Conservation (phyloP, 2,113 vertebrate species). For the Brachypteracias leptosomus region DNA sequence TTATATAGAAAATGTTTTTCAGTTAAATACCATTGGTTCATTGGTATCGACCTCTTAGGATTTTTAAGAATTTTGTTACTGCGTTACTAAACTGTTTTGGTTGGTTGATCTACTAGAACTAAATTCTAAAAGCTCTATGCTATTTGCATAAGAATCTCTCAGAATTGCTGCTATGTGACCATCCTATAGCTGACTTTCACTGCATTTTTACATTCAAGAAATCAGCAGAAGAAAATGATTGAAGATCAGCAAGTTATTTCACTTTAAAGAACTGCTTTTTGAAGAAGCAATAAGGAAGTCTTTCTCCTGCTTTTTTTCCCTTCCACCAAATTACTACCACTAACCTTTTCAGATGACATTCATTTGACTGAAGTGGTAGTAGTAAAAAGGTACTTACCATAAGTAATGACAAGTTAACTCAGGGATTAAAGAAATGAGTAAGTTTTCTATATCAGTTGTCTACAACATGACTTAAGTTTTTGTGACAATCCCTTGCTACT, state of each 20-base stretch:
- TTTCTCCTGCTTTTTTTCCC: constrained; percentile 62
- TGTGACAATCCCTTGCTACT: constrained; percentile 23
- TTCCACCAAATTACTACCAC: constrained; percentile 32
- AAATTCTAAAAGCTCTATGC: background rate
- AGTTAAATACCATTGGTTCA: constrained; percentile 7
- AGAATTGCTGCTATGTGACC: constrained; percentile 20
- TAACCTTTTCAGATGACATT: constrained; percentile 71
- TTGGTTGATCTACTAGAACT: constrained; percentile 30
- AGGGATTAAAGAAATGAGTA: constrained; percentile 72
- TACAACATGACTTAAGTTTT: constrained; percentile 12
- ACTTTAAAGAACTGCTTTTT: constrained; percentile 15
- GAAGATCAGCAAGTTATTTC: constrained; percentile 2
- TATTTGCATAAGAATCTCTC: constrained; percentile 21
- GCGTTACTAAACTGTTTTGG: background rate
- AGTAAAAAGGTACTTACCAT: constrained; percentile 63
- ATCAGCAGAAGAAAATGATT: background rate
- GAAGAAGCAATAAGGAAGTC: constrained; percentile 67
- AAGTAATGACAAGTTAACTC: constrained; percentile 75
- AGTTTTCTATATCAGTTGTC: constrained; percentile 44
- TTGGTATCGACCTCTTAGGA: constrained; percentile 11
- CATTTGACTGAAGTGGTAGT: constrained; percentile 73
- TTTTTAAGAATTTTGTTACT: background rate
- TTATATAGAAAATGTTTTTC: background rate
- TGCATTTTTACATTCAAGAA: constrained; percentile 29
- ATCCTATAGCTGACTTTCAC: background rate